Evolutionary conservation across 2,888 invertebrate species (phyloP), one percentile per base, ranked within the genome.

Genomic region (Drosophila recens): DNA sequence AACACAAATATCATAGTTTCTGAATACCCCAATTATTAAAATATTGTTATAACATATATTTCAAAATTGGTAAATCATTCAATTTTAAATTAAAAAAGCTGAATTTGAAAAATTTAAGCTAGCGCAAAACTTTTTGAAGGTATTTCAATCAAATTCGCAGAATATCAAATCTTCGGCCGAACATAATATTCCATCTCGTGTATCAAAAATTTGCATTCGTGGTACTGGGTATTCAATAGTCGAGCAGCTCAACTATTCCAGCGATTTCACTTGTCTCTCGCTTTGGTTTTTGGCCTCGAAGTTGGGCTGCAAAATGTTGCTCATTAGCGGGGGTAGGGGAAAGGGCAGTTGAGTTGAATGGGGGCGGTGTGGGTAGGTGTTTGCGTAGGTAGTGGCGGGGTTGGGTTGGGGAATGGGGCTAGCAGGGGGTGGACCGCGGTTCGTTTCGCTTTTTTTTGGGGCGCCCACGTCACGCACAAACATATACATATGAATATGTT

Each of bases 401-500:
- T 33, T n/a, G n/a, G n/a, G n/a, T n/a, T 30, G 17, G 42, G 34
- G 34, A 54, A 23, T n/a, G 58, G 40, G 13, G 34, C 40, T 17
- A 27, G 40, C 40, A 30, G 30, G 58, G 51, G 45, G 13, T 20
- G 27, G 20, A 11, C 13, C 36, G 36, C 51, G 51, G 36, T 11
- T 34, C 8, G 30, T 34, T 23, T 23, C 36, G 11, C 27, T 34
- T 40, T 52, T n/a, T 48, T 43, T 43, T 49, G 59, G 48, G 48
- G 23, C 53, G 56, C 42, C 53, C 67, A 27, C 27, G 72, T 72
- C 75, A 82, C 82, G 83, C 87, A 82, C 87, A 27, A 27, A 27
- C 27, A 27, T 27, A 87, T n/a, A n/a, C n/a, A n/a, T 89, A 90
- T 88, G 88, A 89, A 85, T 80, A 86, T 86, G 84, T 73, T 82